phyloP scores from a whole-genome alignment of 2,888 invertebrate genomes.

The Andrena dorsata region DNA sequence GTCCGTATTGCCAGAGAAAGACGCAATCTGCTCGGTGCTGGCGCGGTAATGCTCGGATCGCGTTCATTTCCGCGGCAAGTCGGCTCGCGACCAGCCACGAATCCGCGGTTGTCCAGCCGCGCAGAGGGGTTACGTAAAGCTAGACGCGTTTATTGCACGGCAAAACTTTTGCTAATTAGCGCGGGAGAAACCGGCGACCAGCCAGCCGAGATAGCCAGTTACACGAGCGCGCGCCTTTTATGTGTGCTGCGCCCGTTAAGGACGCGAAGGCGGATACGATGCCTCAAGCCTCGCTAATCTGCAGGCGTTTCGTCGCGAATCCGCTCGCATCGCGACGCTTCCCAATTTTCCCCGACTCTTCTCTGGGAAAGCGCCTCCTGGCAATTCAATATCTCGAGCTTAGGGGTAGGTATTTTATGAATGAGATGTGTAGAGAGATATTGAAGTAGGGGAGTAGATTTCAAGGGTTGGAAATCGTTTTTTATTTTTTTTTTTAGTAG shows the following conservation, averaged over 20 bases:
- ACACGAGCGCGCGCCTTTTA: constrained; percentile 35
- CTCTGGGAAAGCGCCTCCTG: background rate
- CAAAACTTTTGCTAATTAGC: constrained; percentile 84
- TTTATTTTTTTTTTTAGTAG: no score
- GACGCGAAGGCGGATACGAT: constrained; percentile 44
- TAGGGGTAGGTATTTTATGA: no score
- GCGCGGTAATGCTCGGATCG: constrained; percentile 6
- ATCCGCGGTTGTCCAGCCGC: constrained; percentile 72
- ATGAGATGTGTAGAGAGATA: no score
- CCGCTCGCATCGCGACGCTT: background rate
- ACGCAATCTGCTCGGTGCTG: background rate
- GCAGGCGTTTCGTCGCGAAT: background rate
- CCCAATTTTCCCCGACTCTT: background rate
- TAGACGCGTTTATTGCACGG: constrained; percentile 82
- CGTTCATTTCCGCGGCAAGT: constrained; percentile 45
- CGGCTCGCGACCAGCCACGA: constrained; percentile 40
- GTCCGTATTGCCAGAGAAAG: background rate
- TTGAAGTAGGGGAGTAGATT: no score
- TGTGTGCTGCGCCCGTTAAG: constrained; percentile 15
- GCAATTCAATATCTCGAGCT: no score
- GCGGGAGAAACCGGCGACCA: constrained; percentile 83
- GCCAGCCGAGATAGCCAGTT: constrained; percentile 80
- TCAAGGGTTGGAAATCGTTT: no score
- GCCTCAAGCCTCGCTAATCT: constrained; percentile 22
- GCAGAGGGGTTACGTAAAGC: constrained; percentile 80